Percentiles rank a stretch among this genome's conserved stretches.
phyloP scores from a whole-genome alignment of 2,797 vertebrate species.

The Amphiprion clarkii region DNA sequence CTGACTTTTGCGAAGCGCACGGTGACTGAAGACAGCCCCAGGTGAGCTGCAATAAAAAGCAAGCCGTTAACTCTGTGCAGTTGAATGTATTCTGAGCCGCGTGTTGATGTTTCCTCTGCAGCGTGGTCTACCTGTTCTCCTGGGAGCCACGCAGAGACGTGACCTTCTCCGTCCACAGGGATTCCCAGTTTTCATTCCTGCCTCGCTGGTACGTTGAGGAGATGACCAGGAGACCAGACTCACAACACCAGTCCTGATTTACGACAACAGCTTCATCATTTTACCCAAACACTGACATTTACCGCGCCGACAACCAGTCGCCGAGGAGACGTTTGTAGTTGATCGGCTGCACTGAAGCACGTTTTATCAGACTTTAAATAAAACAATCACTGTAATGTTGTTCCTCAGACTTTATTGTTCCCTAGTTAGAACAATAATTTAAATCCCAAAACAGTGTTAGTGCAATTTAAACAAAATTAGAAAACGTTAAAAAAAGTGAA shows the following conservation, averaged over 20 bases:
- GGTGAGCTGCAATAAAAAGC: slow-evolving; percentile 69
- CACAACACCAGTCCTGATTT: slow-evolving; percentile 31
- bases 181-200: slow-evolving; percentile 86
- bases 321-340: no score
- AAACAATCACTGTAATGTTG: slow-evolving; percentile 2
- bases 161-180: slow-evolving; percentile 87
- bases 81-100: no score
- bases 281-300: no score
- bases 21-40: slow-evolving; percentile 87
- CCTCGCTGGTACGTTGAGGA: slow-evolving; percentile 89
- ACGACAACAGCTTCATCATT: neutral
- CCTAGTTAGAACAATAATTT: slow-evolving; percentile 38
- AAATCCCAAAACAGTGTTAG: slow-evolving; percentile 28
- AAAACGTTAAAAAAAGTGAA: slow-evolving; percentile 2
- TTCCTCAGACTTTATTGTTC: slow-evolving; percentile 62
- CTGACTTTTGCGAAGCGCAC: slow-evolving; percentile 87
- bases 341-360: neutral
- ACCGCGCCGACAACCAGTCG: no score
- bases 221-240: slow-evolving; percentile 52
- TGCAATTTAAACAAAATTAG: slow-evolving; percentile 41
- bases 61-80: neutral
- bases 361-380: slow-evolving; percentile 25
- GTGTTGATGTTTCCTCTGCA: slow-evolving; percentile 57
- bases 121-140: slow-evolving; percentile 90
- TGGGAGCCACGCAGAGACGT: slow-evolving; percentile 89